phyloP scores from a whole-genome alignment of 2,797 vertebrate genomes.

The Danio kyathit region DNA sequence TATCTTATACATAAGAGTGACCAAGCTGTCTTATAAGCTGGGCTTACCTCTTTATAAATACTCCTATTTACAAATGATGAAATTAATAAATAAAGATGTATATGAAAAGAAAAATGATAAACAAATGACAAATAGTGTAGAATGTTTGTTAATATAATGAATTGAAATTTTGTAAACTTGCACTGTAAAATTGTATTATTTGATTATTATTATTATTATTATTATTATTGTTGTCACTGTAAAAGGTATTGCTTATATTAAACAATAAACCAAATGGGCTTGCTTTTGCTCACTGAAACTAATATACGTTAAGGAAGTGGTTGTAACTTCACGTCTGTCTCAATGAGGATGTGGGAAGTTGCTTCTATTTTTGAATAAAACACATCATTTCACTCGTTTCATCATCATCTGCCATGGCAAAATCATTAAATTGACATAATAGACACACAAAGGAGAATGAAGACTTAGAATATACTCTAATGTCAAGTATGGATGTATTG shows the following conservation, averaged over 20 bases:
- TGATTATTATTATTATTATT: neutral
- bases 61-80: neutral
- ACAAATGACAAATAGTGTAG: too few relatives aligned
- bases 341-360: neutral
- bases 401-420: neutral
- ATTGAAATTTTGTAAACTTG: too few relatives aligned
- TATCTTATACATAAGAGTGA: neutral
- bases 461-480: neutral
- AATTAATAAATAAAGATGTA: neutral
- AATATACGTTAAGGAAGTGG: neutral
- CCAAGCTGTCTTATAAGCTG: neutral
- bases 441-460: neutral
- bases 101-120: too few relatives aligned
- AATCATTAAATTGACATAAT: neutral
- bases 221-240: neutral
- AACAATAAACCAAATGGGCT: neutral
- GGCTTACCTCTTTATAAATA: neutral
- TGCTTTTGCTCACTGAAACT: neutral
- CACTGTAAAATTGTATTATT: neutral
- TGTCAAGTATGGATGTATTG: neutral
- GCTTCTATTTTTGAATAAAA: neutral
- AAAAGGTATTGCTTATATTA: neutral
- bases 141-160: too few relatives aligned
- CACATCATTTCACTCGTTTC: neutral
- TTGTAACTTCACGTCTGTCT: neutral